A percentile compares a stretch with the other conserved stretches of the same genome.
phyloP scores from a whole-genome alignment of 2,113 vertebrate species.

The Martes martes region DNA sequence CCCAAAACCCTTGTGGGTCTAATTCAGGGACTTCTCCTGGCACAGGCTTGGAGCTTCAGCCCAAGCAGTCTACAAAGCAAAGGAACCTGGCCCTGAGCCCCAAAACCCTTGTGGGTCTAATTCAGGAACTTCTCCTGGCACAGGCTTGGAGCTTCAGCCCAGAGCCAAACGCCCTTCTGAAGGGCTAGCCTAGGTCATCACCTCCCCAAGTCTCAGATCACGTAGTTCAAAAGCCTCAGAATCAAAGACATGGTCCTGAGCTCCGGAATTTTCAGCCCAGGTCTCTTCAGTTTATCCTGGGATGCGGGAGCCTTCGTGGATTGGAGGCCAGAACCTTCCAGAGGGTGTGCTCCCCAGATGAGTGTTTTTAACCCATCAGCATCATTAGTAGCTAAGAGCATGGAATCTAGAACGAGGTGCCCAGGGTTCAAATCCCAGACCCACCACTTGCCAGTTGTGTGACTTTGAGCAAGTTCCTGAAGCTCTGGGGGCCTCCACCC shows the following conservation, averaged over 20 bases:
- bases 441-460: not conserved
- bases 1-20: not conserved
- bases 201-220: not conserved
- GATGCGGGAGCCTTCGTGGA: not conserved
- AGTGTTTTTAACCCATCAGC: too few species aligned
- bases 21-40: not conserved
- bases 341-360: not conserved
- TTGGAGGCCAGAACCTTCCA: not conserved
- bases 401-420: not conserved
- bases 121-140: not conserved
- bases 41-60: not conserved
- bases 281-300: not conserved
- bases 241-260: not conserved
- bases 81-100: not conserved
- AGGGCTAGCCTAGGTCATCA: too few species aligned
- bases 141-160: not conserved
- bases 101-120: not conserved
- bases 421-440: not conserved
- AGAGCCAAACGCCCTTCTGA: too few species aligned
- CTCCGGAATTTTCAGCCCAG: not conserved
- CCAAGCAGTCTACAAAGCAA: rapidly evolving
- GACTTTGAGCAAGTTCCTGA: not conserved
- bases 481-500: not conserved
- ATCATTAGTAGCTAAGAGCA: not conserved
- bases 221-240: not conserved